Conservation (phyloP, 2,888 invertebrate species). For the Scaptomyza tumidula region DNA sequence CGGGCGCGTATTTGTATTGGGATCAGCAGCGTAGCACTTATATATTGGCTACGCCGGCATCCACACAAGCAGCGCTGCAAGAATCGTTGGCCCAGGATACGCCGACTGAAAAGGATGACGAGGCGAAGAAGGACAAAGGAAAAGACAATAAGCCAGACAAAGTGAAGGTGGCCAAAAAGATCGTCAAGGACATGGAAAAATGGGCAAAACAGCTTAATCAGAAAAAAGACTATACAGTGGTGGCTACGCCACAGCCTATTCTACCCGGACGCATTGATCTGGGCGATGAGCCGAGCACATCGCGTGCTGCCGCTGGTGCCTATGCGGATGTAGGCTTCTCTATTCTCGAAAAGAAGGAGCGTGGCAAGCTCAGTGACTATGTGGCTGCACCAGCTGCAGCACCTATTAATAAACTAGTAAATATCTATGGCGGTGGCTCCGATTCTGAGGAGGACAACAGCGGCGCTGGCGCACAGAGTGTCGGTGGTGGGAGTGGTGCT, state of each 20-base stretch:
- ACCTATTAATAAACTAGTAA: constrained; percentile 87
- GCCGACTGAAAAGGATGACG: constrained; percentile 53
- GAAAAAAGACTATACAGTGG: constrained; percentile 90
- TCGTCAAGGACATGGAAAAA: constrained; percentile 93
- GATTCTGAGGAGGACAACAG: constrained; percentile 86
- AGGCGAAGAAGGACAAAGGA: constrained; percentile 85
- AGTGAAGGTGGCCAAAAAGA: constrained; percentile 98
- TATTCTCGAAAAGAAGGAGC: constrained; percentile 92
- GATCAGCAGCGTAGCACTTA: constrained; percentile 90
- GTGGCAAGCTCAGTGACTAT: constrained; percentile 79
- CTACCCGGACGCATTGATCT: constrained; percentile 64
- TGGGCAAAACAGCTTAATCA: constrained; percentile 99
- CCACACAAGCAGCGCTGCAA: constrained; percentile 81
- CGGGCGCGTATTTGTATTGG: constrained; percentile 97
- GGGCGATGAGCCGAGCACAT: constrained; percentile 62
- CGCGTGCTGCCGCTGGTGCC: constrained; percentile 84
- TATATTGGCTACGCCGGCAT: constrained; percentile 77
- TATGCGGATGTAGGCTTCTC: constrained; percentile 97
- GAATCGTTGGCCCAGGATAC: constrained; percentile 68
- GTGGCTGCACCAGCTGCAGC: constrained; percentile 61
- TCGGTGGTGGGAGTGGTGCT: not conserved
- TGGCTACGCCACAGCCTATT: constrained; percentile 82
- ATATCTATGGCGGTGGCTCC: constrained; percentile 90
- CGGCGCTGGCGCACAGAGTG: constrained; percentile 85
- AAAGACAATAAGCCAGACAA: constrained; percentile 92